Percentiles rank a stretch among this genome's conserved stretches.
These are phyloP conservation scores for Deroplatys truncata DNA, from an alignment of 2,888 invertebrate genomes.

Conservation along the genomic window DNA sequence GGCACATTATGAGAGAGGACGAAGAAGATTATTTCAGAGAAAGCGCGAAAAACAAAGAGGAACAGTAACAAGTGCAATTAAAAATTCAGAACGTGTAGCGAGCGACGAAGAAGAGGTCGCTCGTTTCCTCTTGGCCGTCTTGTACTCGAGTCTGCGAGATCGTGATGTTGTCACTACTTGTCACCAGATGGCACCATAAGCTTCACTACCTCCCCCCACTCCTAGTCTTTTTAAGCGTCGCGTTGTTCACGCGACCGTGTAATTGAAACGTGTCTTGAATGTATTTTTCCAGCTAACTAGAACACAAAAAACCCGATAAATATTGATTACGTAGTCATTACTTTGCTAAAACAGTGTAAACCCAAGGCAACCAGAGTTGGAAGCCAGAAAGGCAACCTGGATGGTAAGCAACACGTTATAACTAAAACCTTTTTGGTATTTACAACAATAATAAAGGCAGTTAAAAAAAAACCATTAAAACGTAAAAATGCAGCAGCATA, in stretches of 20 bases:
- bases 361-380: too few species aligned
- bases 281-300: neutral
- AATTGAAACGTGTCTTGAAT: neutral
- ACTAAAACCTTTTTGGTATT: too few species aligned
- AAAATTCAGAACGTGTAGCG: neutral
- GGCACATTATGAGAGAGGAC: neutral
- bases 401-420: too few species aligned
- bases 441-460: too few species aligned
- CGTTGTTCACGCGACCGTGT: neutral
- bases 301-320: neutral
- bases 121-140: neutral
- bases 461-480: too few species aligned
- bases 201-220: neutral
- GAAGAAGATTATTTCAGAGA: neutral
- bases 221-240: neutral
- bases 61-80: neutral
- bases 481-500: too few species aligned
- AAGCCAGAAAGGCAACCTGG: too few species aligned
- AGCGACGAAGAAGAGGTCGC: neutral
- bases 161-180: neutral
- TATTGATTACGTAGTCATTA: neutral
- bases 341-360: too few species aligned
- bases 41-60: neutral
- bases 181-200: neutral
- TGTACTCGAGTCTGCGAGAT: neutral